These are phyloP conservation scores for Glomeris maerens DNA, from an alignment of 1,140 invertebrate species.

Conservation along the genomic window DNA sequence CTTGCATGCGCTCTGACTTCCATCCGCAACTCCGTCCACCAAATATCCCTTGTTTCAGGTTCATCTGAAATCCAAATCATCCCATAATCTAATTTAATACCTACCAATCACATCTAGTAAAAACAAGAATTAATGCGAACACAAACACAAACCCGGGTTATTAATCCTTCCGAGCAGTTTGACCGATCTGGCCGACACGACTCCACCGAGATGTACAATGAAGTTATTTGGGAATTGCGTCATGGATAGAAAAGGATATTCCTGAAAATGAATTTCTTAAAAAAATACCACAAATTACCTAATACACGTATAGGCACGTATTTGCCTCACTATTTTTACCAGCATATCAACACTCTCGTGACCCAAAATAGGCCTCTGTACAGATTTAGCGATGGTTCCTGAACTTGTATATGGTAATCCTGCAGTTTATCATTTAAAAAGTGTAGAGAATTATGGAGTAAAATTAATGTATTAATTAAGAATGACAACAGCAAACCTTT, in stretches of 20 bases:
- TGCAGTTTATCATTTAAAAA: too few species aligned
- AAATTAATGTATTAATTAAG: too few species aligned
- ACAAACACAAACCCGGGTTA: conserved; percentile 21
- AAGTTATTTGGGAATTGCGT: conserved; percentile 75
- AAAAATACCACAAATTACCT: conserved; percentile 1
- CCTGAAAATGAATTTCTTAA: conserved; percentile 25
- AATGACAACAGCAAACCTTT: too few species aligned
- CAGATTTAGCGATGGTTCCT: too few species aligned
- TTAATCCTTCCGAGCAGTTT: conserved; percentile 68
- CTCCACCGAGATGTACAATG: conserved; percentile 63
- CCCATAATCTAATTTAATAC: too few species aligned
- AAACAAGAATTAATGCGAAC: background rate
- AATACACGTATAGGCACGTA: background rate
- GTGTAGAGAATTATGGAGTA: too few species aligned
- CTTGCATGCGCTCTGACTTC: conserved; percentile 84
- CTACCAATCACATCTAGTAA: conserved; percentile 62
- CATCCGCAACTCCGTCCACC: conserved; percentile 90
- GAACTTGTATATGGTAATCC: too few species aligned
- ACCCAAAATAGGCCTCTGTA: conserved; percentile 20
- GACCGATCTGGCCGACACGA: conserved; percentile 48
- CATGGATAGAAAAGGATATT: conserved; percentile 93
- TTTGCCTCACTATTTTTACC: conserved; percentile 20
- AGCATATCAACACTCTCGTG: conserved; percentile 31
- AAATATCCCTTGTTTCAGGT: conserved; percentile 73
- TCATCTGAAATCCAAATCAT: conserved; percentile 75